Evolutionary conservation across 2,888 invertebrate species (phyloP).

Genomic region (Tolmerus cingulatus): DNA sequence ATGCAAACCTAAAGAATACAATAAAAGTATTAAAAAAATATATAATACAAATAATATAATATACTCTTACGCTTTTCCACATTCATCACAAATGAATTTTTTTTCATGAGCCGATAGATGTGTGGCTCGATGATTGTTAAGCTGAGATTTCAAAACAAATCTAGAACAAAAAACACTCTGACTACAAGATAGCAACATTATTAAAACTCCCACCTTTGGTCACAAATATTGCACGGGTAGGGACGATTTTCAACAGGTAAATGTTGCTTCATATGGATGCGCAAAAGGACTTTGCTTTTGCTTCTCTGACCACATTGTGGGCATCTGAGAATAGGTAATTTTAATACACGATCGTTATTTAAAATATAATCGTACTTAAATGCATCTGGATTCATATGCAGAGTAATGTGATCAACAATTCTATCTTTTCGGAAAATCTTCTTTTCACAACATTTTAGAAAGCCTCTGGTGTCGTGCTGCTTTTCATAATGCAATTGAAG

Average conservation of each 20-base stretch:
- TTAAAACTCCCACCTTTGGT: constrained; percentile 40
- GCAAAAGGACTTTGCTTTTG: constrained; percentile 47
- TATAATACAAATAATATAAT: neutral
- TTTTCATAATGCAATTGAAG: constrained; percentile 47
- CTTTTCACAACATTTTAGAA: constrained; percentile 47
- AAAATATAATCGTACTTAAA: constrained; percentile 40
- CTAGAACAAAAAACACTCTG: neutral
- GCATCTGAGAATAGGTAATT: constrained; percentile 35
- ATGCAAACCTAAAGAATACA: constrained; percentile 45
- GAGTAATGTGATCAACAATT: constrained; percentile 47
- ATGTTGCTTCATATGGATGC: constrained; percentile 50
- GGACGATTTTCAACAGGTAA: constrained; percentile 47
- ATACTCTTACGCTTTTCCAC: constrained; percentile 48
- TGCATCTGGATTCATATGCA: constrained; percentile 48
- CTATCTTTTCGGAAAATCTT: constrained; percentile 49
- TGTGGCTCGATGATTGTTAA: constrained; percentile 48
- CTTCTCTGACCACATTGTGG: constrained; percentile 46
- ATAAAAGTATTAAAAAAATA: neutral
- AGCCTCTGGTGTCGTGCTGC: constrained; percentile 46
- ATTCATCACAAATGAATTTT: constrained; percentile 49
- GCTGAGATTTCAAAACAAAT: constrained; percentile 49
- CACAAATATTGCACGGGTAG: constrained; percentile 47
- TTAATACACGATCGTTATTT: neutral
- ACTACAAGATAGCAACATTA: neutral
- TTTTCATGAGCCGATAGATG: constrained; percentile 48